phyloP scores from a whole-genome alignment of 2,888 invertebrate species.

The Meghimatium bilineatum region DNA sequence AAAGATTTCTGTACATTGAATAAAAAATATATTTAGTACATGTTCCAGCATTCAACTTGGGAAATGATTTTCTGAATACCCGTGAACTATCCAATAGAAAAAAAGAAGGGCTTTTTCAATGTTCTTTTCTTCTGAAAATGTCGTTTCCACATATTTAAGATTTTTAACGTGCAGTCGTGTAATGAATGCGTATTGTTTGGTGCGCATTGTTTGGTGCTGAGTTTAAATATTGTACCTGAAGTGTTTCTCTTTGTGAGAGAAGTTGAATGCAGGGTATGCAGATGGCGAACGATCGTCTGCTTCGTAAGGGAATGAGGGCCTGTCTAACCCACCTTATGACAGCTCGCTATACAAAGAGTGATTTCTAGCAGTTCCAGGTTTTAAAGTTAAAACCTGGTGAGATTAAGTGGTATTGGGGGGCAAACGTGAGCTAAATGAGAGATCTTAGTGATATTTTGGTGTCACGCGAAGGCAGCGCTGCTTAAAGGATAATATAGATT shows the following conservation, averaged over 20 bases:
- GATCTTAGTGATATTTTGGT: too few species aligned
- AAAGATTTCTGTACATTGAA: not conserved
- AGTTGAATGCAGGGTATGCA: not conserved
- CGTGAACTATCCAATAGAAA: not conserved
- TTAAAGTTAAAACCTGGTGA: not conserved
- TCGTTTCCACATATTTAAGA: not conserved
- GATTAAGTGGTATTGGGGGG: not conserved
- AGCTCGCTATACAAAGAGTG: not conserved
- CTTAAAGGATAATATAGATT: too few species aligned
- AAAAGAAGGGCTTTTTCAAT: not conserved
- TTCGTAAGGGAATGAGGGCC: not conserved
- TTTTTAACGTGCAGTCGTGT: not conserved
- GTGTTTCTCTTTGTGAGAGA: not conserved
- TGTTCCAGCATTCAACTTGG: not conserved
- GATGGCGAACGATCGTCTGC: not conserved
- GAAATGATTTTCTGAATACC: not conserved
- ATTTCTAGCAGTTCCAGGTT: not conserved
- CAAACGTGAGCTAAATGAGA: not conserved
- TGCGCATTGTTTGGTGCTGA: not conserved
- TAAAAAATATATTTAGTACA: not conserved
- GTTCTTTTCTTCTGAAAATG: not conserved
- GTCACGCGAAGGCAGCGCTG: too few species aligned
- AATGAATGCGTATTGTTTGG: not conserved
- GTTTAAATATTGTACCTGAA: not conserved
- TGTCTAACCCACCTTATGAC: not conserved